Base-by-base conservation (phyloP, 2,113 vertebrate species). In the Aptenodytes forsteri region DNA sequence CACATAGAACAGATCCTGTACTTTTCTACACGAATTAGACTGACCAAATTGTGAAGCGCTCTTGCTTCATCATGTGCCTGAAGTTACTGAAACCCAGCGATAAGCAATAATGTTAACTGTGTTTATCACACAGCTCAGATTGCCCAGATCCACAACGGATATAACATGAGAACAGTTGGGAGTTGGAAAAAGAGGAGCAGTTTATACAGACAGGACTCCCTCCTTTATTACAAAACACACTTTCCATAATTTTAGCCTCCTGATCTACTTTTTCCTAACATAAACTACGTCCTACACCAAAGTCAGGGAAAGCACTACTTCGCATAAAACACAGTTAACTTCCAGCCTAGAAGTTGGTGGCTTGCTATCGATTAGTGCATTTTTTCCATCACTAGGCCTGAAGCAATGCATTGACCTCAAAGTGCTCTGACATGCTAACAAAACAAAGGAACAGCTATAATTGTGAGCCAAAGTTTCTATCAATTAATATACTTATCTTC, bases 301-400 rank as follows among this genome's bases (percentile, higher is more conserved):
- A 94, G 84, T 26, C 65, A 80, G 40, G 12, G 44, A 92, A 91
- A 90, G 56, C 49, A 58, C 65, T 91, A 34, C 83, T 96, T 87
- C 3, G 1, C 70, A 95, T 34, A 61, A 89, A 89, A 55, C 55
- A 81, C 52, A 72, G 89, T 72, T 83, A 86, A 94, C 77, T 91
- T 87, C 49, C 83, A 96, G 73, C 46, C 54, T 69, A 58, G 55
- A 96, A 96, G 87, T 76, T 83, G 66, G 55, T 78, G 73, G 86
- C 66, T 92, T 85, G 38, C 87, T 93, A 71, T 87, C 23, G 69
- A 87, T 85, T 19, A 38, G 32, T 46, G 15, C 32, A 55, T 69
- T 90, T 94, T 92, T 94, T 91, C 87, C 92, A 96, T 75, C 85
- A 49, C 93, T 19, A 36, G 70, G 92, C 95, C 96, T 93, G 71